Percentiles rank a stretch among this genome's conserved stretches.
Evolutionary conservation across 1,140 invertebrate species (phyloP).

Genomic region (Aporrectodea caliginosa): DNA sequence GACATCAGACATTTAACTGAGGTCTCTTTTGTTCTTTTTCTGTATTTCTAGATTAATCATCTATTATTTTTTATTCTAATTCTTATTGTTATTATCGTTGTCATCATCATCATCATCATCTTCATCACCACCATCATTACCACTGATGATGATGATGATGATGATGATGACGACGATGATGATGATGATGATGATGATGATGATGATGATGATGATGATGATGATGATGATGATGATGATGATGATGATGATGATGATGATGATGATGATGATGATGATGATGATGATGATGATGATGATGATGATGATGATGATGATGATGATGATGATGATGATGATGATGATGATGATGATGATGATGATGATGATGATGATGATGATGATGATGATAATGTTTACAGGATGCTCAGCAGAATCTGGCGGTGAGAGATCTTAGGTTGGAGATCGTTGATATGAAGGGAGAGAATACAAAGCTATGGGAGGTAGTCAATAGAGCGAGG

Average conservation of each 20-base stretch:
- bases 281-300: constrained; percentile 11
- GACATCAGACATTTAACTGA: too few species aligned
- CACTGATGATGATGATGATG: constrained; percentile 10
- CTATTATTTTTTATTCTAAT: too few species aligned
- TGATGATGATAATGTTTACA: constrained; percentile 8
- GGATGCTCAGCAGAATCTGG: too few species aligned
- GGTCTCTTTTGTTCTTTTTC: too few species aligned
- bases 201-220: constrained; percentile 11
- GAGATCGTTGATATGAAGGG: too few species aligned
- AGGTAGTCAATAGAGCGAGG: too few species aligned
- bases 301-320: constrained; percentile 11
- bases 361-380: constrained; percentile 11
- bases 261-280: constrained; percentile 11
- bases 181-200: constrained; percentile 11
- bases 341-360: constrained; percentile 11
- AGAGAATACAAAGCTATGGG: too few species aligned
- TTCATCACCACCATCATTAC: too few species aligned
- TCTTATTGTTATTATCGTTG: too few species aligned
- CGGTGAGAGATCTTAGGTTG: too few species aligned
- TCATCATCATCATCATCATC: too few species aligned
- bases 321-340: constrained; percentile 11
- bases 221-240: constrained; percentile 11
- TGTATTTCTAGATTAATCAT: too few species aligned
- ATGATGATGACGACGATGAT: constrained; percentile 11
- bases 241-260: constrained; percentile 11